Conservation (phyloP, 1,140 invertebrate species). For the Periplaneta americana region DNA sequence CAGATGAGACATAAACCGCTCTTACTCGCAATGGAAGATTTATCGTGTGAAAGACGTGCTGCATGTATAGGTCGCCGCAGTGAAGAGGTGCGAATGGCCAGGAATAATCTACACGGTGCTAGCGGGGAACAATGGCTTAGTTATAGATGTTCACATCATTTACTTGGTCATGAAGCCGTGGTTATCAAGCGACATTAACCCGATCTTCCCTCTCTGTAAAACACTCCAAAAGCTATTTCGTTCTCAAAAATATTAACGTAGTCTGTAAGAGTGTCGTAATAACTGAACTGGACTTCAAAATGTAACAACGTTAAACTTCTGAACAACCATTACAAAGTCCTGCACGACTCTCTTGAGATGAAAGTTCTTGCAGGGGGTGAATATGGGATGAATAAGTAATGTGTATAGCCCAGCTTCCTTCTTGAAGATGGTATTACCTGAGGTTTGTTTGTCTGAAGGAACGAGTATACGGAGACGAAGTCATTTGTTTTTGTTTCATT, state of each 20-base stretch:
- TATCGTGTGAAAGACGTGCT: neutral
- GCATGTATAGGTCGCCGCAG: neutral
- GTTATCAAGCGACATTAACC: neutral
- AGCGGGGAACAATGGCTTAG: neutral
- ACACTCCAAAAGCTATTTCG: neutral
- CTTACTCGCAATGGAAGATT: neutral
- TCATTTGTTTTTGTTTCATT: too few species aligned
- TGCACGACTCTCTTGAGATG: neutral
- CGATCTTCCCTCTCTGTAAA: neutral
- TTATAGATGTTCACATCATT: neutral
- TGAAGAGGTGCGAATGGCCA: neutral
- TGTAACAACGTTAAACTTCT: neutral
- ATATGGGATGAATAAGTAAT: too few species aligned
- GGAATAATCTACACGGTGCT: neutral
- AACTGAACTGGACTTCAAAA: too few species aligned
- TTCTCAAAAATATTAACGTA: neutral
- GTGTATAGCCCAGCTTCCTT: too few species aligned
- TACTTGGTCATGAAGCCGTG: neutral
- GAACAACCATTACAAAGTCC: neutral
- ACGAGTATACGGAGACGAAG: too few species aligned
- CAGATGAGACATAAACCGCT: neutral
- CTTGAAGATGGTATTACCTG: too few species aligned
- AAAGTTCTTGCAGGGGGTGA: too few species aligned
- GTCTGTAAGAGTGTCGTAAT: neutral
- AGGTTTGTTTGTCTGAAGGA: too few species aligned